A percentile compares a stretch with the other conserved stretches of the same genome.
Evolutionary conservation across 2,797 vertebrate species (phyloP).

Genomic region (Xenops minutus): DNA sequence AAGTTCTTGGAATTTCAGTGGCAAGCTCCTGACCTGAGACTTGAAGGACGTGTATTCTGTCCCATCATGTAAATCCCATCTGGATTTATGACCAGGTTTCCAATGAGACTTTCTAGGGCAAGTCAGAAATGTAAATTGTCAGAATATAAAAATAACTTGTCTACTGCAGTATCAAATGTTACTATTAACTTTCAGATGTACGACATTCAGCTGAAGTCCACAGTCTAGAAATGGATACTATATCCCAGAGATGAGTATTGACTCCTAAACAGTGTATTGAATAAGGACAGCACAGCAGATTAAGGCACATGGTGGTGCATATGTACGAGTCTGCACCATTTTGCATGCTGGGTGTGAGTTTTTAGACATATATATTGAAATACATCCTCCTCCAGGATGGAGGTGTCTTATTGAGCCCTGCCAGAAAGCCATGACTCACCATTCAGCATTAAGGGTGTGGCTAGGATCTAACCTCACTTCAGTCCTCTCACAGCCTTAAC

Average conservation of each 20-base stretch:
- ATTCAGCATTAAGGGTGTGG: fast-evolving
- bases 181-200: not conserved
- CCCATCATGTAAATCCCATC: not conserved
- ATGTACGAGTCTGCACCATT: fast-evolving
- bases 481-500: not conserved
- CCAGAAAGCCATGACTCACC: not conserved
- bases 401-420: not conserved
- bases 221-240: not conserved
- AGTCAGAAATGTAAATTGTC: not conserved
- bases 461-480: not conserved
- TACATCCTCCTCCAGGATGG: not conserved
- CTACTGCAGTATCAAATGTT: not conserved
- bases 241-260: not conserved
- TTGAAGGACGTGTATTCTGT: not conserved
- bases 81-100: not conserved
- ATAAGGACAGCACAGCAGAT: not conserved
- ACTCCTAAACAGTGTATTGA: fast-evolving
- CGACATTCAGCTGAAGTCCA: not conserved
- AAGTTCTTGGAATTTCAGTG: not conserved
- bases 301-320: fast-evolving
- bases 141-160: not conserved
- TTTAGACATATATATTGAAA: not conserved
- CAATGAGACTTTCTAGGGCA: not conserved
- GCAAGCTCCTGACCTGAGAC: not conserved
- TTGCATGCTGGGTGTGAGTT: not conserved